These are phyloP conservation scores for Typhlomys cinereus DNA, from an alignment of 2,113 vertebrate genomes.

Conservation along the genomic window DNA sequence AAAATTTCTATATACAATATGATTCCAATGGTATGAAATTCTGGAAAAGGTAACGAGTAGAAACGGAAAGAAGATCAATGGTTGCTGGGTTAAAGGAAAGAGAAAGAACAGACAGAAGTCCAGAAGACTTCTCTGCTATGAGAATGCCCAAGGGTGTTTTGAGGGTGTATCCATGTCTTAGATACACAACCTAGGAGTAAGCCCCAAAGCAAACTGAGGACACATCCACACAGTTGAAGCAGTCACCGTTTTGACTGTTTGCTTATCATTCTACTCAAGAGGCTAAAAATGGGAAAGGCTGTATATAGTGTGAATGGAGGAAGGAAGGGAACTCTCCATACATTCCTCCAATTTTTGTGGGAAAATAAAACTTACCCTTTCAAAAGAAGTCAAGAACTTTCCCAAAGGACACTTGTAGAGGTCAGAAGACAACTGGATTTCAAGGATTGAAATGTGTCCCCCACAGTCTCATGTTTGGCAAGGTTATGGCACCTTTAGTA, in stretches of 20 bases:
- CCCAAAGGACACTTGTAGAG: not conserved
- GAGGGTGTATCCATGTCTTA: not conserved
- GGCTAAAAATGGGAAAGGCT: too few relatives aligned
- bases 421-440: too few relatives aligned
- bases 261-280: too few relatives aligned
- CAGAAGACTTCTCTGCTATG: not conserved
- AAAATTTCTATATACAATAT: not conserved
- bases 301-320: too few relatives aligned
- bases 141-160: not conserved
- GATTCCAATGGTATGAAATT: not conserved
- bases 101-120: not conserved
- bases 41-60: not conserved
- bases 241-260: too few relatives aligned
- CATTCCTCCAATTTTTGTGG: not conserved
- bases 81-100: not conserved
- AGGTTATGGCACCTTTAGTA: too few relatives aligned
- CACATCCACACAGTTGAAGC: rapidly evolving
- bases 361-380: not conserved
- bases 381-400: not conserved
- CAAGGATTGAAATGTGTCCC: too few relatives aligned
- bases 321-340: not conserved
- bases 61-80: not conserved
- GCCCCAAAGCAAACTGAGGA: not conserved
- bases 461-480: too few relatives aligned
- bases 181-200: not conserved